phyloP scores from a whole-genome alignment of 2,797 vertebrate species.

The Alca torda region DNA sequence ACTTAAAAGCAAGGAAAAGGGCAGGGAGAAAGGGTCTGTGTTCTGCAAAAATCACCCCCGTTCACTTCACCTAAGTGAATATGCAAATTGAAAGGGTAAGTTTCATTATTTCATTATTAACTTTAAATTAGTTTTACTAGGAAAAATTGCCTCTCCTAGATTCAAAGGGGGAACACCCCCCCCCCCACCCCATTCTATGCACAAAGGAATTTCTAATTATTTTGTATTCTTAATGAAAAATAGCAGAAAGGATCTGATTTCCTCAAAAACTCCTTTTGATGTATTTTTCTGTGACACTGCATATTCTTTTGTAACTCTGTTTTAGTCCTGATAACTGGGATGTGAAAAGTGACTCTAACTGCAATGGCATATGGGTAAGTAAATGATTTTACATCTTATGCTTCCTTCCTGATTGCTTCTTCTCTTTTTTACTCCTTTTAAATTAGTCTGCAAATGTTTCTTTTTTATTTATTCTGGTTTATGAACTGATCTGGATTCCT shows the following conservation, averaged over 20 bases:
- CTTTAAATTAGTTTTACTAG: not conserved
- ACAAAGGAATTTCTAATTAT: not conserved
- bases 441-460: not conserved
- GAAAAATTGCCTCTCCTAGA: not conserved
- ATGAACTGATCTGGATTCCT: not conserved
- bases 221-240: not conserved
- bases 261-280: not conserved
- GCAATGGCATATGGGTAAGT: constrained; percentile 83
- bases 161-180: not conserved
- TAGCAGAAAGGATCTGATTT: not conserved
- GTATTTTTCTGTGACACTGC: not conserved
- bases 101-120: not conserved
- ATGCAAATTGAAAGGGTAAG: not conserved
- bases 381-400: not conserved
- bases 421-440: not conserved
- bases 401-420: not conserved
- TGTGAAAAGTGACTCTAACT: constrained; percentile 75
- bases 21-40: not conserved
- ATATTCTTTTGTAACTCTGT: not conserved
- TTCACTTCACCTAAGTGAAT: not conserved
- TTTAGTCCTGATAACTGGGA: constrained; percentile 78
- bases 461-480: not conserved
- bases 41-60: not conserved
- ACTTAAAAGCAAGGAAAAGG: not conserved
- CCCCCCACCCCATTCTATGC: not conserved